phyloP scores from a whole-genome alignment of 1,140 invertebrate species.

The Drosophila simulans region DNA sequence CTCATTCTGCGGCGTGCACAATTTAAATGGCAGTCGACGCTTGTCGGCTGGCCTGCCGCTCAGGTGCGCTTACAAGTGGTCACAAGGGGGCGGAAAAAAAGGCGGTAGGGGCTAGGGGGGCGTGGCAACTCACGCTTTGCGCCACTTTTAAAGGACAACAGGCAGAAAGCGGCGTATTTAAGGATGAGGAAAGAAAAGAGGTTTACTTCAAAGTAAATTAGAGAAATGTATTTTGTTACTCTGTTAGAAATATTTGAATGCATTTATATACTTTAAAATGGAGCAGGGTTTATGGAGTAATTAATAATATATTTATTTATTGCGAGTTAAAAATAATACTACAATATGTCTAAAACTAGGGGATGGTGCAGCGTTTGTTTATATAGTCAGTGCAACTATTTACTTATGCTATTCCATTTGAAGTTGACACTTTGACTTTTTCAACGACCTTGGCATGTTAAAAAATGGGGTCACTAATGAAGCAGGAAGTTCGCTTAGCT shows the following conservation, averaged over 20 bases:
- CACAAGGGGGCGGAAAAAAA: conserved; percentile 41
- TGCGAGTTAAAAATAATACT: too few relatives aligned
- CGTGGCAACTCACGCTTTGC: conserved; percentile 40
- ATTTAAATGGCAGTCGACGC: conserved; percentile 73
- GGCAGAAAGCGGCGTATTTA: conserved; percentile 5
- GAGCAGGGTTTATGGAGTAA: too few relatives aligned
- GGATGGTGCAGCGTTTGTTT: not conserved
- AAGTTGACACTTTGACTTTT: conserved; percentile 9
- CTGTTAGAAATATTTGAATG: not conserved
- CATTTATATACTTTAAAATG: too few relatives aligned
- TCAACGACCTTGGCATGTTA: not conserved
- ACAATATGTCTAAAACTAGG: too few relatives aligned
- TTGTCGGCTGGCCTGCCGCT: conserved; percentile 69
- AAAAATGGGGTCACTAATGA: conserved; percentile 27
- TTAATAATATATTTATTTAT: too few relatives aligned
- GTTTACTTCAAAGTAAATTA: conserved; percentile 15
- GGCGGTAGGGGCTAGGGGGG: not conserved
- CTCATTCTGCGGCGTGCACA: conserved; percentile 60
- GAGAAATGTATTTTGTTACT: not conserved
- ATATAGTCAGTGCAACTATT: conserved; percentile 10
- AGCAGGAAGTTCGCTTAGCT: conserved; percentile 18
- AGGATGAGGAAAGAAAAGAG: conserved; percentile 1
- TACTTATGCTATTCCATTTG: conserved; percentile 5
- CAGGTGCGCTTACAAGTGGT: conserved; percentile 73
- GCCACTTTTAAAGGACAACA: conserved; percentile 71